Conservation (phyloP, 2,797 vertebrate genomes). For the Acrocephalus scirpaceus region DNA sequence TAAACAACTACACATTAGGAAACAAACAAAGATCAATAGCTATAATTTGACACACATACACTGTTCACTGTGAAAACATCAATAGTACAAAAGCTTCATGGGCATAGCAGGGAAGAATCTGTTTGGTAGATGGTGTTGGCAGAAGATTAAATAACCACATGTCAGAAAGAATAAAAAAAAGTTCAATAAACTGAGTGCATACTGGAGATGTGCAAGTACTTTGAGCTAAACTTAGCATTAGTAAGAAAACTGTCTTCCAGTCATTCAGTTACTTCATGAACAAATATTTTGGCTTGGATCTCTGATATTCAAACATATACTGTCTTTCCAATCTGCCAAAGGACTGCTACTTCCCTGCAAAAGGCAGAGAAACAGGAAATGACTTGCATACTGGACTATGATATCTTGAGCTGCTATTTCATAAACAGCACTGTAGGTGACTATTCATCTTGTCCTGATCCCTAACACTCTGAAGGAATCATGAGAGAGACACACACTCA, state of each 20-base stretch:
- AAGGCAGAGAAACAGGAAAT: slow-evolving; percentile 51
- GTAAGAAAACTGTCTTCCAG: slow-evolving; percentile 73
- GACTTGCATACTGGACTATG: slow-evolving; percentile 25
- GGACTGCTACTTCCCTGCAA: background rate
- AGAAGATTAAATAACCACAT: slow-evolving; percentile 77
- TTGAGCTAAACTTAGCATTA: slow-evolving; percentile 68
- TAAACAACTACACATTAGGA: slow-evolving; percentile 72
- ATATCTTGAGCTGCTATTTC: slow-evolving; percentile 59
- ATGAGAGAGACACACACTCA: slow-evolving; percentile 27
- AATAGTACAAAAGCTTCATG: slow-evolving; percentile 74
- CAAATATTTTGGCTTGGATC: slow-evolving; percentile 68
- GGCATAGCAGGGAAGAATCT: slow-evolving; percentile 66
- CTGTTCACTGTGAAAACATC: slow-evolving; percentile 73
- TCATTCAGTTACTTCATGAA: slow-evolving; percentile 65
- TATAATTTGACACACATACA: slow-evolving; percentile 74
- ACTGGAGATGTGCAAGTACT: slow-evolving; percentile 65
- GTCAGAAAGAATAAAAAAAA: slow-evolving; percentile 44
- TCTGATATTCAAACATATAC: slow-evolving; percentile 57
- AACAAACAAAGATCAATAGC: slow-evolving; percentile 77
- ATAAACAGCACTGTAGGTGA: slow-evolving; percentile 49
- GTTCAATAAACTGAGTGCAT: slow-evolving; percentile 60
- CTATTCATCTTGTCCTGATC: slow-evolving; percentile 37
- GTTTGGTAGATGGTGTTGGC: slow-evolving; percentile 62
- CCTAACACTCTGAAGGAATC: slow-evolving; percentile 6
- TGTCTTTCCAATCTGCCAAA: slow-evolving; percentile 44